Evolutionary conservation across 2,113 vertebrate genomes (phyloP), one percentile per base, ranked within the genome.

Genomic region (Sylvia atricapilla): DNA sequence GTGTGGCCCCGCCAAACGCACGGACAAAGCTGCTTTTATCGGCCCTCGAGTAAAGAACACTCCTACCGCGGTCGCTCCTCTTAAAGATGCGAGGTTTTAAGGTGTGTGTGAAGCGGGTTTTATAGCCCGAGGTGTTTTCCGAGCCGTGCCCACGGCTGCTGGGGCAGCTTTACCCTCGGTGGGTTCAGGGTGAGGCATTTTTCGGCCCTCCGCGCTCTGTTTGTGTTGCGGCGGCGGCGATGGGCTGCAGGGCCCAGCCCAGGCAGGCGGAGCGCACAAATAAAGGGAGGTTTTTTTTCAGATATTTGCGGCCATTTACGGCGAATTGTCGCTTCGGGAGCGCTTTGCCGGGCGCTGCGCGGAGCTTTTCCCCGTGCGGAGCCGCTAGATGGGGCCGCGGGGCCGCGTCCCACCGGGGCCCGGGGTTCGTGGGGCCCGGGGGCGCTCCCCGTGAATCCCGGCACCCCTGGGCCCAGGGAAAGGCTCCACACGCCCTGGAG

Each of bases 341-440:
- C 8, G 0, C 33, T 44, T 18, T 1, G 11, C 60, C 1, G 55
- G 0, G 10, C 0, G 0, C 28, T 21, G 6, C 2, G 3, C 25
- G 3, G 8, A 11, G 74, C 46, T 13, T 13, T 52, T n/a, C 62
- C 86, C 58, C 10, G 0, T 0, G 46, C 2, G 49, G 9, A 1
- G 86, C 94, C 95, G 6, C 89, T 66, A 95, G 96, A 24, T 82
- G 95, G 95, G n/a, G 94, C 3, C 2, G 33, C 11, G 1, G 84
- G n/a, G 58, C 89, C 76, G 6, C 6, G 0, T 0, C 15, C 18
- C 68, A 0, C 2, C 6, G 0, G 33, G 55, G 21, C 3, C 3
- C 1, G 5, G 6, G 0, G 1, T 0, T 2, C 4, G 3, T 0
- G 62, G 13, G 43, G n/a, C n/a, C 39, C 25, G 1, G 3, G 3